Base-by-base conservation (phyloP, 2,888 invertebrate species). In the Stenchaetothrips biformis region DNA sequence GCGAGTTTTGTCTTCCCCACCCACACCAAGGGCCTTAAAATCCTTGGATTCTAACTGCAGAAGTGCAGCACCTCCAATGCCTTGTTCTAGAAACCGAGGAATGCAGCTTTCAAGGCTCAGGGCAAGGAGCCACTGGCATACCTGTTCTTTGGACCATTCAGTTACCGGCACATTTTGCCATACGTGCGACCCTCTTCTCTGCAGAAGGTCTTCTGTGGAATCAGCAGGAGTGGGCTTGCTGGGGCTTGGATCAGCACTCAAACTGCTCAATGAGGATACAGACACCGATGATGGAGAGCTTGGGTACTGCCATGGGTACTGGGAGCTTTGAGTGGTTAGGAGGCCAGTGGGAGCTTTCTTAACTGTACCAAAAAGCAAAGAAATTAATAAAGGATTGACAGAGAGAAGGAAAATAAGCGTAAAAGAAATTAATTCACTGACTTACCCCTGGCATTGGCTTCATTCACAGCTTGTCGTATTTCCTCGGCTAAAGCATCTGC, bases 61-160 rank as follows among this genome's bases (percentile, higher is more conserved):
- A 81, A 99, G 89, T 80, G 95, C 92, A 59, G 92, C 90, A 27
- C 99, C 99, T 87, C 95, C 95, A 80, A 99, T 94, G 85, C 94
- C 94, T 84, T 95, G 92, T 84, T 95, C 94, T 80, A 94, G 92
- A 87, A 98, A 96, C 84, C 95, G 94, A 79, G 94, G 91, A 84
- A 95, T 93, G 88, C 95, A 94, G 81, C 95, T 93, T 86, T 97
- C 96, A 85, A 98, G 88, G 67, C 96, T 90, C 80, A 91, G 86
- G 7, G 88, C 94, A 83, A 95, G 90, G 83, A 98, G 89, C 97
- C 97, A 98, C 87, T 97, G 95, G 87, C 95, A 95, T 80, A 98
- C 97, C 88, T 93, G 93, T 85, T 92, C 92, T 86, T 92, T 93
- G 83, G 90, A 91, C 94, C 94, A 94, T 84, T 94, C 93, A 77